Base-by-base conservation (phyloP, 2,113 vertebrate genomes). In the Origma solitaria region DNA sequence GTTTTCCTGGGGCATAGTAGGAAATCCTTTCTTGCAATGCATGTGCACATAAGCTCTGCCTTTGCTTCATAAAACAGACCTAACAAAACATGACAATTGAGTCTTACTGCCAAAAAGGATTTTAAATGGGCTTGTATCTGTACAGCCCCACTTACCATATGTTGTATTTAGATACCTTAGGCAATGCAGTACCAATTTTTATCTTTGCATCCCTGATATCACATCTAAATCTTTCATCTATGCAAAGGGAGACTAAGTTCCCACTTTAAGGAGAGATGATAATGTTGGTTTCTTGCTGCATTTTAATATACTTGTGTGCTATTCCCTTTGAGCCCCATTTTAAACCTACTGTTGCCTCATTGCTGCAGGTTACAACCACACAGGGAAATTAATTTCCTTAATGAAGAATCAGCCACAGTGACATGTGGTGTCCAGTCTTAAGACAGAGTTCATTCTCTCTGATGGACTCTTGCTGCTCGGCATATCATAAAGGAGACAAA, bases 1-100 rank as follows among this genome's bases (percentile, higher is more conserved):
- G 88, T 81, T 97, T 97, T 97, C 95, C 95, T 94, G 90, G 23
- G 93, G 96, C 92, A 73, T 77, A 92, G 66, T 97, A 96, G 95
- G 95, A 97, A 97, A 95, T 92, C 93, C 97, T 96, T 95, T 89
- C 73, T 92, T 95, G 73, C 53, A 42, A 56, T 92, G 66, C 82
- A 81, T 92, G 50, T 75, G 77, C 77, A 60, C 95, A 90, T 95
- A 94, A 94, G 82, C 58, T 97, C 61, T 97, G 90, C 72, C 78
- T 95, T 95, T 93, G 90, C 95, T 97, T 97, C 92, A 84, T 28
- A 53, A 89, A 94, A 87, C 73, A 94, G 77, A 96, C 68, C 72
- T 97, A 96, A 97, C 85, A 50, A 85, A 94, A 95, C 30, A 94
- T 95, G 97, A 97, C 96, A 97, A 94, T 75, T 90, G 75, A 95